Base-by-base conservation (phyloP, 37 sponge, comb jelly and placozoan species). In the Dysidea cf. avara region DNA sequence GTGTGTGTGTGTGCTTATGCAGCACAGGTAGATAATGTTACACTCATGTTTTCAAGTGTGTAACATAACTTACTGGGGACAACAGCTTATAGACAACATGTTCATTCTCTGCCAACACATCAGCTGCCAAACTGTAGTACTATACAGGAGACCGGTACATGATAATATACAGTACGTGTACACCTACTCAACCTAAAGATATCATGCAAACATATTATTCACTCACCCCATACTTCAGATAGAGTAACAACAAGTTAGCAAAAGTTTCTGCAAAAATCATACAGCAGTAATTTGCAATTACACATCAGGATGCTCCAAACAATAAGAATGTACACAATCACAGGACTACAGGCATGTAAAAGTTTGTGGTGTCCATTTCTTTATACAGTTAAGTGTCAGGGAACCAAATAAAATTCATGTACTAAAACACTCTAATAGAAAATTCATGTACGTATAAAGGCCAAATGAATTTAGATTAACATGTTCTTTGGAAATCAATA, bases 41-140 rank as follows among this genome's bases (percentile, higher is more conserved):
- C n/a, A n/a, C n/a, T n/a, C n/a, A n/a, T n/a, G n/a, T n/a, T n/a
- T n/a, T n/a, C n/a, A n/a, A n/a, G 58, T 56, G 58, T 64, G 36
- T n/a, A 68, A 67, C 36, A 21, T 18, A 73, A 35, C 46, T 43
- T 43, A 43, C 46, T 43, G 74, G 79, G 34, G 94, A 75, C 57
- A 95, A 77, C 61, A 69, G 83, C 79, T 91, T 97, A 79, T 78
- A 89, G 16, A 90, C 89, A 64, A 97, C 90, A 68, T 88, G 92
- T 24, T 90, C 72, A 54, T 97, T 91, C 74, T 97, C 95, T 16
- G 99, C 99, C 75, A 97, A 65, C 17, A 97, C 99, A 80, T 97
- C 99, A 52, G 99, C 99, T 39, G 99, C 99, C 54, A 95, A 86
- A 64, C 92, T 92, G 74, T 70, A 97, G 86, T 97, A 97, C 93